phyloP scores from a whole-genome alignment of 2,113 vertebrate genomes.

The Zootoca vivipara region DNA sequence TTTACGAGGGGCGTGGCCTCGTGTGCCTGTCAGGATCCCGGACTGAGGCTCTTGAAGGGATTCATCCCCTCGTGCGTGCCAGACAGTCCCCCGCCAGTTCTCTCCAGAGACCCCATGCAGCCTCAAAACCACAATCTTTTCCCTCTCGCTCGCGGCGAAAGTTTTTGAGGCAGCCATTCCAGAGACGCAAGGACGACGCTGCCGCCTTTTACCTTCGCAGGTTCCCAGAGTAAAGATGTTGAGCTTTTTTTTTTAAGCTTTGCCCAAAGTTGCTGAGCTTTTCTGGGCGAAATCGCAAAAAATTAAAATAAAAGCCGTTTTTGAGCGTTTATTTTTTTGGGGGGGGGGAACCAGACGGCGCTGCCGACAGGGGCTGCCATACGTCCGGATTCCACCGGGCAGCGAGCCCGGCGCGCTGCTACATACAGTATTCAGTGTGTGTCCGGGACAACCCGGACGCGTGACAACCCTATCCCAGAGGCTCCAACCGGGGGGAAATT shows the following conservation, averaged over 20 bases:
- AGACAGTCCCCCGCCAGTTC: neutral
- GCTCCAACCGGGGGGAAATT: too few species aligned
- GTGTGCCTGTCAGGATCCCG: neutral
- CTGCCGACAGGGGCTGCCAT: too few species aligned
- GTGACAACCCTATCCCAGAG: neutral
- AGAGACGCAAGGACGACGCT: neutral
- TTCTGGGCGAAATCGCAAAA: too few species aligned
- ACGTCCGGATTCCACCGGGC: too few species aligned
- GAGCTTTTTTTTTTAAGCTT: too few species aligned
- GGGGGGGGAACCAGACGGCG: rapidly evolving
- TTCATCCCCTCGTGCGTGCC: neutral
- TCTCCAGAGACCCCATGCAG: neutral
- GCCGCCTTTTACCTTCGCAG: neutral
- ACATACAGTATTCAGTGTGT: rapidly evolving
- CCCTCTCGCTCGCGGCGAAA: neutral
- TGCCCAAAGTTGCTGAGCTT: too few species aligned
- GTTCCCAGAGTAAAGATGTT: neutral
- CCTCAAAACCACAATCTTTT: neutral
- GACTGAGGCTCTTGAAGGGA: neutral
- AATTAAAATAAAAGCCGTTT: too few species aligned
- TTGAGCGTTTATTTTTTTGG: neutral
- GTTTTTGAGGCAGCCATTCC: neutral
- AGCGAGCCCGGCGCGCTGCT: too few species aligned
- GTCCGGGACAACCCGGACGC: too few species aligned
- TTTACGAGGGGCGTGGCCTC: neutral